Evolutionary conservation across 2,797 vertebrate genomes (phyloP), one percentile per base, ranked within the genome.

Genomic region (Atherinosoma microstoma): DNA sequence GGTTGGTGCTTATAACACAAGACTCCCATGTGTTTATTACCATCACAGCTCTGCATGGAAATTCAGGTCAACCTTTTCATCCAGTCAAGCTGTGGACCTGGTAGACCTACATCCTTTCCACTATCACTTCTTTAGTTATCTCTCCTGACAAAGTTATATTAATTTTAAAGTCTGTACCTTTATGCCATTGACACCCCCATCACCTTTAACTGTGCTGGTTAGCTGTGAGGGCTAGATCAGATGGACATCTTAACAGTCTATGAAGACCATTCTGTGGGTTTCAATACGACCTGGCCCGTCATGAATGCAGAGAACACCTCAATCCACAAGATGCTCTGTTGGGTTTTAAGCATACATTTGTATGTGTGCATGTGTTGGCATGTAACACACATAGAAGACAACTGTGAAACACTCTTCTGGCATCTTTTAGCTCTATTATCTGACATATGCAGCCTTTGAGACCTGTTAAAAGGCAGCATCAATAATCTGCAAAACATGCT

Each of bases 21-120:
- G 12, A 69, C 75, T 67, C 61, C 59, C 58, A 4, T 38, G 70
- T 69, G 51, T 71, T 75, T 69, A n/a, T 20, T 13, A 36, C 29
- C 71, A 47, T 57, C 30, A 58, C 64, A 53, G 61, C 53, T 24
- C 2, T 32, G 36, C 51, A 4, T 80, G 88, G 89, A 92, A 89
- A 91, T 88, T 90, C 89, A 86, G 86, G 86, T 88, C 78, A 20
- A 60, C 78, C 72, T 6, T 35, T 70, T 42, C 5, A 63, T 74
- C 80, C 82, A 49, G 59, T 63, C 56, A 27, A 36, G 56, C 54
- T 34, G 72, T 53, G 45, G 70, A 75, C 51, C 45, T 32, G 78
- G 70, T 60, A 70, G 80, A 89, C 90, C 88, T 85, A 87, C 90
- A 89, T 90, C 88, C 85, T 91, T 86, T 89, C 90, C 88, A 82